Conservation (phyloP, 2,797 vertebrate species). For the Sebastes hopkinsi region DNA sequence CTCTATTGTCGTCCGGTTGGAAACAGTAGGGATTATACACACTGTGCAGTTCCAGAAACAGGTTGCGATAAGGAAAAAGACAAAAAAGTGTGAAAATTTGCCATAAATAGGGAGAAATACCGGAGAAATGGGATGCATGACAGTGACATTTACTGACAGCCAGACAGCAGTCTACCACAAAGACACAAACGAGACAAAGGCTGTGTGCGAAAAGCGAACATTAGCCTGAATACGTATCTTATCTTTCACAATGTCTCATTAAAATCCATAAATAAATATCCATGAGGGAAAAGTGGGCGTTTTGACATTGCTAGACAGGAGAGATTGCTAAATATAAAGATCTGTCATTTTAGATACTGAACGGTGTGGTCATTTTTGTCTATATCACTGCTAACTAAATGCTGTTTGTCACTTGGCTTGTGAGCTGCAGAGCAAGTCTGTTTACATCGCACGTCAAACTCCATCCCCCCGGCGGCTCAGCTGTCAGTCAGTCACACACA, state of each 20-base stretch:
- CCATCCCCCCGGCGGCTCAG: constrained; percentile 1
- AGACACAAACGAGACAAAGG: neutral
- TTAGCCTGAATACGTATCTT: neutral
- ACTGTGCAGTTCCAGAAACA: no score
- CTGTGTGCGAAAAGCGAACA: neutral
- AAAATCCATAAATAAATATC: neutral
- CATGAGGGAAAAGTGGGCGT: neutral
- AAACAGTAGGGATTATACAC: no score
- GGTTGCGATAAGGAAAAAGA: no score
- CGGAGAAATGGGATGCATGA: neutral
- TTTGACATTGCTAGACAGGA: neutral
- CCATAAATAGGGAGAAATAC: no score
- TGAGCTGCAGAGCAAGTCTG: constrained; percentile 20
- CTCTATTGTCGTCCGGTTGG: no score
- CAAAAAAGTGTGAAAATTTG: no score
- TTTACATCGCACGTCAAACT: constrained; percentile 36
- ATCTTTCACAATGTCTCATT: neutral
- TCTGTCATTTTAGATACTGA: neutral
- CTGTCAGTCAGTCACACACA: constrained; percentile 26
- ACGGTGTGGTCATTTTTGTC: constrained; percentile 5
- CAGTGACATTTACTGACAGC: neutral
- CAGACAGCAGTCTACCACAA: neutral
- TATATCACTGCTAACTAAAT: neutral
- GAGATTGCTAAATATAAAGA: neutral
- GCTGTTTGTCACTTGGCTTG: constrained; percentile 25